phyloP scores from a whole-genome alignment of 2,113 vertebrate species.

The Turnix velox region DNA sequence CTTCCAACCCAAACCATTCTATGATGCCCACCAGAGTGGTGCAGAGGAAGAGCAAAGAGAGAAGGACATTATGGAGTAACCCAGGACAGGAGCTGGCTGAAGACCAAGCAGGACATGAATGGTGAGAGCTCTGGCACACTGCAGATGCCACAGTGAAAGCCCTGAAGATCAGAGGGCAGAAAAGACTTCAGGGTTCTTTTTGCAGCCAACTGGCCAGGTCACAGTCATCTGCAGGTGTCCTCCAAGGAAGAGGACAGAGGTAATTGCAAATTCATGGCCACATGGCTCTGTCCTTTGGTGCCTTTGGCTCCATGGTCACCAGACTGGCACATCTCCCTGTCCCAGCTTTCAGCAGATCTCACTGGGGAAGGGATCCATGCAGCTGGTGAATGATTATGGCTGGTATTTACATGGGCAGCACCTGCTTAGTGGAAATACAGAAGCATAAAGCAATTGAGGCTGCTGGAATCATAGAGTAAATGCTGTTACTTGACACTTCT shows the following conservation, averaged over 20 bases:
- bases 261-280: too few relatives aligned
- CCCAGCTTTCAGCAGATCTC: accelerated
- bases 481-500: neutral
- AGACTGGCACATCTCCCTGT: neutral
- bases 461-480: neutral
- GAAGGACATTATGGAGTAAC: too few relatives aligned
- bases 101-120: neutral
- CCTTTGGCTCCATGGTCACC: neutral
- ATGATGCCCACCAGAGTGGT: too few relatives aligned
- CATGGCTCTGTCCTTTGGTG: neutral
- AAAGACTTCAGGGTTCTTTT: neutral
- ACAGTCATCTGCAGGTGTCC: neutral
- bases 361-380: neutral
- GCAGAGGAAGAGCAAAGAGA: too few relatives aligned
- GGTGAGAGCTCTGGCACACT: neutral
- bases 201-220: too few relatives aligned
- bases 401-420: neutral
- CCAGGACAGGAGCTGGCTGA: neutral
- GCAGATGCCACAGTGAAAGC: accelerated
- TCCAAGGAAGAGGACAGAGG: neutral
- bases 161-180: neutral
- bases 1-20: too few relatives aligned
- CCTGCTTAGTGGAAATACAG: neutral
- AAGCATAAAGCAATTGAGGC: neutral
- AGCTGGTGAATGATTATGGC: neutral